These are phyloP conservation scores for Pemphredon lugubris DNA, from an alignment of 2,888 invertebrate species.

Conservation along the genomic window DNA sequence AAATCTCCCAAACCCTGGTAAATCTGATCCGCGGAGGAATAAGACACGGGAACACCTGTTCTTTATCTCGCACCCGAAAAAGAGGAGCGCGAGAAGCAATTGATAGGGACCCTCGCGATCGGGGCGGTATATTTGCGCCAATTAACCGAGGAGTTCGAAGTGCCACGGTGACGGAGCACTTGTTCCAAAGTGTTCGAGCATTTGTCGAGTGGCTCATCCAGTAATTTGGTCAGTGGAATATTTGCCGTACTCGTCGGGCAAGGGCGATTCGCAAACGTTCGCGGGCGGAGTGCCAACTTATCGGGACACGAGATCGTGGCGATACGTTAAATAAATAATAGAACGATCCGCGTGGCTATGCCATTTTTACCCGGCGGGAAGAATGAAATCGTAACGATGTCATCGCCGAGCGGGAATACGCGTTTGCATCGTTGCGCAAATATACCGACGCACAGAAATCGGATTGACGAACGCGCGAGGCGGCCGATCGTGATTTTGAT, in stretches of 20 bases:
- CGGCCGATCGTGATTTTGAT: too few species aligned
- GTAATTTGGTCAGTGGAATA: slow-evolving; percentile 43
- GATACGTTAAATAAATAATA: neutral
- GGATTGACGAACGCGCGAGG: too few species aligned
- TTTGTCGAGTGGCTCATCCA: slow-evolving; percentile 29
- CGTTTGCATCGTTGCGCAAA: too few species aligned
- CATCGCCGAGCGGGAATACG: too few species aligned
- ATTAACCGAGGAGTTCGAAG: slow-evolving; percentile 35
- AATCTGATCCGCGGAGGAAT: slow-evolving; percentile 19
- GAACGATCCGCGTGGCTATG: neutral
- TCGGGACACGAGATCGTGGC: neutral
- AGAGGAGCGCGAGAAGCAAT: slow-evolving; percentile 13
- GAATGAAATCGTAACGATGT: too few species aligned
- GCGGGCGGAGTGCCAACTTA: slow-evolving; percentile 15
- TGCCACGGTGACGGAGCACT: slow-evolving; percentile 17
- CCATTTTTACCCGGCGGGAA: too few species aligned
- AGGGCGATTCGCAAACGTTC: neutral
- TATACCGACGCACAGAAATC: too few species aligned
- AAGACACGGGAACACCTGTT: slow-evolving; percentile 38
- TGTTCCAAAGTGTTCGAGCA: slow-evolving; percentile 33
- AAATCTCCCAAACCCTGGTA: slow-evolving; percentile 8
- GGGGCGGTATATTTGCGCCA: slow-evolving; percentile 30
- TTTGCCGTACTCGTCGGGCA: slow-evolving; percentile 17
- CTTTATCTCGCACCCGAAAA: slow-evolving; percentile 23
- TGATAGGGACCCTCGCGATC: slow-evolving; percentile 14